Base-by-base conservation (phyloP, 2,888 invertebrate genomes). In the Herminia tarsipennalis region DNA sequence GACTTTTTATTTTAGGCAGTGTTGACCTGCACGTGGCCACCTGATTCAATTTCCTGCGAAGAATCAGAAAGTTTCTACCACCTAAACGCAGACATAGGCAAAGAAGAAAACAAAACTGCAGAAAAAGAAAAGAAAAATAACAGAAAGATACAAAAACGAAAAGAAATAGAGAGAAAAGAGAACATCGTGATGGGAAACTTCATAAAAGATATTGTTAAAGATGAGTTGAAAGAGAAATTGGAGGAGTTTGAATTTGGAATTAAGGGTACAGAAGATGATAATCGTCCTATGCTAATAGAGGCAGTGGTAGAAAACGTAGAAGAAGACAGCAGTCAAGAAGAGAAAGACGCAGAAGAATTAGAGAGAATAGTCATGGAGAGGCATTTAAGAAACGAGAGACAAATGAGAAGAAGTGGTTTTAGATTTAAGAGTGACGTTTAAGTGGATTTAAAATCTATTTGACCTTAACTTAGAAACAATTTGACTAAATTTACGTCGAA, bases 21-120 rank as follows among this genome's bases (percentile, higher is more conserved):
- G 0, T 93, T 97, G 60, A 96, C 96, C 0, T 97, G 97, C 75
- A 95, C 96, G 22, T 91, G 95, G 61, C 91, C 93, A 0, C 93
- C 94, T 53, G 95, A 95, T 60, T 93, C 95, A 0, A 95, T 96
- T 25, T 94, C 94, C 3, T 97, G 97, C 77, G 93, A 93, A 61
- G 96, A 96, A 22, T 95, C 97, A 0, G 94, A 94, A 5, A 88
- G 93, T 32, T 96, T 94, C 77, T 97, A 96, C 78, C 92, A 93
- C 34, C 71, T 96, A 6, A 97, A 97, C 78, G 92, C 94, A 65
- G 95, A 95, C 66, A 94, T 97, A 36, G 96, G 96, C 0, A 83
- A 77, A 80, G 76, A 75, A 44, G 40, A 70, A 0, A 76, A 81
- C 24, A 76, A 81, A 20, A 75, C 73, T 0, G 58, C 64, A 45